A percentile compares a stretch with the other conserved stretches of the same genome.
These are phyloP conservation scores for Ectropis grisescens DNA, from an alignment of 1,140 invertebrate genomes.

Conservation along the genomic window DNA sequence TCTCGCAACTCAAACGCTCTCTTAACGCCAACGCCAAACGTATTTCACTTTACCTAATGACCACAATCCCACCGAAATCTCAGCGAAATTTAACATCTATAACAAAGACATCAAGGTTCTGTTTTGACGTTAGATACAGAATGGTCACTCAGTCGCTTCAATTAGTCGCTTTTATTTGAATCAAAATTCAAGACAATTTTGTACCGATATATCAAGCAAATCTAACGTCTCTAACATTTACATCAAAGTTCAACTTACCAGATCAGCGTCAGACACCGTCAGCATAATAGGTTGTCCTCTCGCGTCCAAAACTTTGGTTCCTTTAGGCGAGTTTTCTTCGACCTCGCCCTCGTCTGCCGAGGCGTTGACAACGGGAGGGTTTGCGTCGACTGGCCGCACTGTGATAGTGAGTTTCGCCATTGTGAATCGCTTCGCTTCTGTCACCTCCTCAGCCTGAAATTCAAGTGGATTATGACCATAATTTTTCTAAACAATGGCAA, in stretches of 20 bases:
- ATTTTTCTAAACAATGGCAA: not conserved
- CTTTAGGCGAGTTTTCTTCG: slow-evolving; percentile 87
- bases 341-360: slow-evolving; percentile 83
- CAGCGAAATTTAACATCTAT: too few species aligned
- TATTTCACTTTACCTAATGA: too few species aligned
- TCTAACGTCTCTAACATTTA: too few species aligned
- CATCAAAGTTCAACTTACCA: slow-evolving; percentile 76
- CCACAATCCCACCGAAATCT: too few species aligned
- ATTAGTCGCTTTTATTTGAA: too few species aligned
- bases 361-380: slow-evolving; percentile 83
- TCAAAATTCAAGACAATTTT: too few species aligned
- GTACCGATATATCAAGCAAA: too few species aligned
- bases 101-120: too few species aligned
- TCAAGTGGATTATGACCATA: not conserved
- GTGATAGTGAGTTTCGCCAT: slow-evolving; percentile 85
- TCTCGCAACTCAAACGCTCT: too few species aligned
- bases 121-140: too few species aligned
- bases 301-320: slow-evolving; percentile 82
- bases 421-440: slow-evolving; percentile 81
- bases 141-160: too few species aligned
- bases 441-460: slow-evolving; percentile 81
- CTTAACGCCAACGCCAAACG: too few species aligned
- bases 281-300: slow-evolving; percentile 78
- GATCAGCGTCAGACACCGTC: slow-evolving; percentile 84
- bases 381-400: slow-evolving; percentile 87